phyloP scores from a whole-genome alignment of 2,797 vertebrate genomes.

The Spondyliosoma cantharus region DNA sequence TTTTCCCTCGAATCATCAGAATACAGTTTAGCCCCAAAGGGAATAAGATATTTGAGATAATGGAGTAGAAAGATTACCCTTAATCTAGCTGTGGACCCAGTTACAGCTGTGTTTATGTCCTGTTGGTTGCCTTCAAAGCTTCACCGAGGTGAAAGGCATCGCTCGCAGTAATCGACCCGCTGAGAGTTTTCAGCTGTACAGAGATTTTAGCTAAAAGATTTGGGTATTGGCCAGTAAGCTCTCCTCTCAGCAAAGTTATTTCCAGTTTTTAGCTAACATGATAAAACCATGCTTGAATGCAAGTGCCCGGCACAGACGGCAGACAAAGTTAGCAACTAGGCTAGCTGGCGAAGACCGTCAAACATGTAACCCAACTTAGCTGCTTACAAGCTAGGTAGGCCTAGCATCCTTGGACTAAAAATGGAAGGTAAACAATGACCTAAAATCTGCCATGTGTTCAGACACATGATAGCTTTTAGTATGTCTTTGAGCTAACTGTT shows the following conservation, averaged over 20 bases:
- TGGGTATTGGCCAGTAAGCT: neutral
- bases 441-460: no score
- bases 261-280: neutral
- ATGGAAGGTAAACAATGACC: no score
- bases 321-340: neutral
- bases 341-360: neutral
- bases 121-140: slow-evolving; percentile 11
- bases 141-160: neutral
- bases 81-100: slow-evolving; percentile 1
- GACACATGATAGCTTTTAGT: no score
- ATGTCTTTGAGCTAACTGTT: no score
- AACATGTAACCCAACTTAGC: neutral
- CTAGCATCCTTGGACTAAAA: no score
- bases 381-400: neutral
- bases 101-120: slow-evolving; percentile 2
- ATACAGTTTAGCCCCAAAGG: slow-evolving; percentile 48
- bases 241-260: neutral
- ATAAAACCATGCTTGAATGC: neutral
- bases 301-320: neutral
- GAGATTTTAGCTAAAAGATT: neutral
- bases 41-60: slow-evolving; percentile 54
- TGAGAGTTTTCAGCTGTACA: neutral
- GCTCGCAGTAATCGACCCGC: neutral
- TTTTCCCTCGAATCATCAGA: slow-evolving; percentile 54
- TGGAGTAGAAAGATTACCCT: slow-evolving; percentile 43